Conservation (phyloP, 2,113 vertebrate genomes). For the Xiphias gladius region DNA sequence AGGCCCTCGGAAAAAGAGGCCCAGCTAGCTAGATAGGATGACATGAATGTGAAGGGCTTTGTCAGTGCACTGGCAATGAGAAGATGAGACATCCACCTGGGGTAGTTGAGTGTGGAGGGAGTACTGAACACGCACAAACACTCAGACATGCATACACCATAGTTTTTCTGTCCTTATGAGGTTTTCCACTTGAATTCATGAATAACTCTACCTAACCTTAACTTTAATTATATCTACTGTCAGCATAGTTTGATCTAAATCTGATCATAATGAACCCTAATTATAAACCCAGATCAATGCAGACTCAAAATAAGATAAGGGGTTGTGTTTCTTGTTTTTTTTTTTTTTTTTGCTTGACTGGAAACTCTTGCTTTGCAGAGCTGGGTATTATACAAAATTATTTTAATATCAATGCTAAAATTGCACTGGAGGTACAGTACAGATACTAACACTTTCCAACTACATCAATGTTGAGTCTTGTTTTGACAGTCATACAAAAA, state of each 20-base stretch:
- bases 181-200: neutral
- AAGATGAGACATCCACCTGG: constrained; percentile 35
- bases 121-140: neutral
- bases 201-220: constrained; percentile 2
- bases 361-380: too few relatives aligned
- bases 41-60: constrained; percentile 57
- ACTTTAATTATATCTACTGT: constrained; percentile 3
- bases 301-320: too few relatives aligned
- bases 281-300: neutral
- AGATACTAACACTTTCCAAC: too few relatives aligned
- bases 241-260: neutral
- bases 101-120: constrained; percentile 24
- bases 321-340: too few relatives aligned
- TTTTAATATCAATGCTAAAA: too few relatives aligned
- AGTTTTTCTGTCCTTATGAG: neutral
- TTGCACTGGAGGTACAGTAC: too few relatives aligned
- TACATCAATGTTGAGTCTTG: too few relatives aligned
- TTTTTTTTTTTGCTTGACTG: too few relatives aligned
- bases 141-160: neutral
- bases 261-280: neutral
- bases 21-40: constrained; percentile 44
- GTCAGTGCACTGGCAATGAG: constrained; percentile 20
- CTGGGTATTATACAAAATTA: too few relatives aligned
- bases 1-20: constrained; percentile 40
- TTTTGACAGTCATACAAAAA: too few relatives aligned